phyloP scores from a whole-genome alignment of 2,888 invertebrate species.

The Cacoxenus indagator region DNA sequence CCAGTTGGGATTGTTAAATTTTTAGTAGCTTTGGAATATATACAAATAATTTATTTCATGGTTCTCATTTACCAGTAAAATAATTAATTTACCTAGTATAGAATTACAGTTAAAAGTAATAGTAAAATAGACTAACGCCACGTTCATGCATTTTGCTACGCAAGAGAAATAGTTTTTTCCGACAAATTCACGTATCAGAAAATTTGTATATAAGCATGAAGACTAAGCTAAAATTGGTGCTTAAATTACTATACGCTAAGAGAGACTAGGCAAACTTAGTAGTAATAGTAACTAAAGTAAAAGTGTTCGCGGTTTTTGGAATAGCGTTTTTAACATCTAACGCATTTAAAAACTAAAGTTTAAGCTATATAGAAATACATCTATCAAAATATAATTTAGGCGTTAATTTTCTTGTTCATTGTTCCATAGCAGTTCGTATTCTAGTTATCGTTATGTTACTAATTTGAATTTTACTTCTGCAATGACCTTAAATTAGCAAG shows the following conservation, averaged over 20 bases:
- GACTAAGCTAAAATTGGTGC: not conserved
- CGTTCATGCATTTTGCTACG: no score
- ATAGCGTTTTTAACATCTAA: not conserved
- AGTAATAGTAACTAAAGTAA: slow-evolving; percentile 14
- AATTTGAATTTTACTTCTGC: not conserved
- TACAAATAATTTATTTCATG: no score
- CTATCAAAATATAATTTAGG: no score
- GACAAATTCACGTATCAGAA: no score
- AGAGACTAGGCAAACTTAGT: slow-evolving; percentile 24
- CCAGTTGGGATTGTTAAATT: no score
- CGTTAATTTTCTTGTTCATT: not conserved
- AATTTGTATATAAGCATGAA: no score
- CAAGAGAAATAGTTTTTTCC: no score
- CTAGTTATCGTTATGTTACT: not conserved
- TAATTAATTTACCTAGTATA: no score
- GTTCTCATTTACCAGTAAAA: no score
- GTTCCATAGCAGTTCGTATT: not conserved
- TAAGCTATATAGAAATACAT: not conserved
- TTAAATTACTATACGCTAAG: slow-evolving; percentile 15
- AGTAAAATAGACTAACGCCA: no score
- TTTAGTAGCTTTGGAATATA: no score
- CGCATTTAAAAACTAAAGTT: not conserved
- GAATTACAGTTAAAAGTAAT: no score
- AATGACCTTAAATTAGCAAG: slow-evolving; percentile 1
- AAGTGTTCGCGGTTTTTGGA: not conserved